phyloP scores from a whole-genome alignment of 2,113 vertebrate species.

The Austrofundulus limnaeus region DNA sequence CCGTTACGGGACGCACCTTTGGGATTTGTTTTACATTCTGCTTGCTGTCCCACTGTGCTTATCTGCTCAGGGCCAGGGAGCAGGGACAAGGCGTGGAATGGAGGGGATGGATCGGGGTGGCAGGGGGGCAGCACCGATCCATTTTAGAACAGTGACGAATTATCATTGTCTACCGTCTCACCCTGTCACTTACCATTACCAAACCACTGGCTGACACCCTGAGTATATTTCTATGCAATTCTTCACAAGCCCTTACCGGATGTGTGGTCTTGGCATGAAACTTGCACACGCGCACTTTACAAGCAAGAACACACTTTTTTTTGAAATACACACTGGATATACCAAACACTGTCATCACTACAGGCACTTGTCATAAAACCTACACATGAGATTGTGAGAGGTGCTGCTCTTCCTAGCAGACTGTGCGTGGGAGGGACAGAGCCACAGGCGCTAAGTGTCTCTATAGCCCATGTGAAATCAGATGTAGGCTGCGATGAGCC shows the following conservation, averaged over 20 bases:
- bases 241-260: constrained; percentile 29
- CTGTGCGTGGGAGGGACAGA: constrained; percentile 72
- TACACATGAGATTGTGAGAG: constrained; percentile 68
- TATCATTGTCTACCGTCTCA: constrained; percentile 72
- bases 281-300: constrained; percentile 49
- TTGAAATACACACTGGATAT: constrained; percentile 20
- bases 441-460: constrained; percentile 73
- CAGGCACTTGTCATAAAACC: constrained; percentile 69
- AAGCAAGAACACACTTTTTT: constrained; percentile 30
- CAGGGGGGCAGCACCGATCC: constrained; percentile 59
- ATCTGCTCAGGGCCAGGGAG: constrained; percentile 77
- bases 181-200: constrained; percentile 71
- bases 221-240: constrained; percentile 41
- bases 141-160: constrained; percentile 69
- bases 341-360: constrained; percentile 57
- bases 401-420: constrained; percentile 59
- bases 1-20: constrained; percentile 53
- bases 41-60: constrained; percentile 49
- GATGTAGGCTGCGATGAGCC: constrained; percentile 77
- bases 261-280: constrained; percentile 73
- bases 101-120: constrained; percentile 51
- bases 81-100: constrained; percentile 49
- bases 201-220: constrained; percentile 42
- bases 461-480: constrained; percentile 78
- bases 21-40: constrained; percentile 56